Evolutionary conservation across 2,113 vertebrate genomes (phyloP), one percentile per base, ranked within the genome.

Genomic region (Bagarius yarrelli): DNA sequence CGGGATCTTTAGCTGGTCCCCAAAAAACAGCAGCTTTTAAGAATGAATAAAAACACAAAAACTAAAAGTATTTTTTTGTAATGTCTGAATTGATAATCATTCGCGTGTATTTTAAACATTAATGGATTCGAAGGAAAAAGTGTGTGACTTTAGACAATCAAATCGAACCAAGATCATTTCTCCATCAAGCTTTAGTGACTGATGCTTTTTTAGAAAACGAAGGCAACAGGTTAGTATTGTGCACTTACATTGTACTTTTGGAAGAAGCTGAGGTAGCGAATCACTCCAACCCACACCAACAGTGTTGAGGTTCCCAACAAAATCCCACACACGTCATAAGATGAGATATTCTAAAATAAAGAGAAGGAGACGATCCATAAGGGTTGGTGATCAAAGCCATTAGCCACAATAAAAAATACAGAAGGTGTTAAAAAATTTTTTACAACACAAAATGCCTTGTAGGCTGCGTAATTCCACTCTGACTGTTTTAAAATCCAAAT

Each of bases 261-360:
- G 90, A 98, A 98, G 91, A 98, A 98, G 59, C 95, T 97, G 90
- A 98, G 93, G 84, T 98, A 98, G 57, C 96, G 95, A 86, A 98
- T 97, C 78, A 98, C 96, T 0, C 97, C 97, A 0, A 98, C 96
- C 97, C 96, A 98, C 63, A 98, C 96, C 9, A 98, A 86, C 76
- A 98, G 91, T 0, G 97, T 98, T 1, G 97, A 98, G 19, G 95
- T 97, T 1, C 97, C 97, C 84, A 98, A 86, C 2, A 98, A 92
- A 85, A 98, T 98, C 82, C 96, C 96, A 83, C 97, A 98, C 57
- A 96, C 83, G 0, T 98, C 96, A 0, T 98, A 97, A 40, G 94
- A 94, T 0, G 96, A 95, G 11, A 97, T 91, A 60, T 92, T 95
- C 97, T 98, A 89, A 6, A 15, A 81, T 82, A 47, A 82, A 50